Evolutionary conservation across 2,888 invertebrate genomes (phyloP).

Genomic region (Sarcophaga subvicina): DNA sequence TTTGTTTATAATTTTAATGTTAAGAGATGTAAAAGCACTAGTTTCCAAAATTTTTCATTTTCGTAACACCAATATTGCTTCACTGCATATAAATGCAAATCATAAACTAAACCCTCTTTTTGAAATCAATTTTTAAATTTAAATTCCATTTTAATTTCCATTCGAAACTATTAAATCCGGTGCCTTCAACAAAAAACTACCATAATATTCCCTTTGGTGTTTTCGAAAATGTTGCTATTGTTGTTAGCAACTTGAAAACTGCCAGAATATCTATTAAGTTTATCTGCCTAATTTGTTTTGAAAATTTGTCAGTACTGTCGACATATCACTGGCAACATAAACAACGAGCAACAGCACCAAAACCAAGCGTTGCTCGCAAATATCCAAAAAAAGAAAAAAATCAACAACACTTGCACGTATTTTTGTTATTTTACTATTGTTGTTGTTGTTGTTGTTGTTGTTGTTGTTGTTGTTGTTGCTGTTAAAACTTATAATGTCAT

Average conservation of each 20-base stretch:
- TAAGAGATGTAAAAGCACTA: too few species aligned
- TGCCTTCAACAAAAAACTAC: neutral
- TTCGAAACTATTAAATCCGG: neutral
- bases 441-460: too few species aligned
- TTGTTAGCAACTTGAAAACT: neutral
- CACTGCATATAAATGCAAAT: too few species aligned
- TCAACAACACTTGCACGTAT: neutral
- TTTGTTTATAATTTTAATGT: too few species aligned
- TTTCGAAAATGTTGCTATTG: neutral
- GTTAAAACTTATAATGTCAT: neutral
- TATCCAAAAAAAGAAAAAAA: neutral
- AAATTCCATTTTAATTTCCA: too few species aligned
- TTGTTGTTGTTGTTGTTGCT: too few species aligned
- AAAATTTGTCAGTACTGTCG: constrained; percentile 36
- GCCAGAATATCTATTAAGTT: constrained; percentile 7
- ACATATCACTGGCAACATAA: constrained; percentile 13
- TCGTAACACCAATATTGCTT: too few species aligned
- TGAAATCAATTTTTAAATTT: too few species aligned
- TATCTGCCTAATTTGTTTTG: constrained; percentile 43
- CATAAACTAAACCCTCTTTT: too few species aligned
- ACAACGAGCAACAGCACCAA: neutral
- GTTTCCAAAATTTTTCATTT: too few species aligned
- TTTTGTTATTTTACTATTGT: neutral
- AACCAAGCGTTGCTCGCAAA: neutral
- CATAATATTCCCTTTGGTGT: constrained; percentile 25